phyloP scores from a whole-genome alignment of 2,888 invertebrate genomes.

The Dicyrtoma fusca region DNA sequence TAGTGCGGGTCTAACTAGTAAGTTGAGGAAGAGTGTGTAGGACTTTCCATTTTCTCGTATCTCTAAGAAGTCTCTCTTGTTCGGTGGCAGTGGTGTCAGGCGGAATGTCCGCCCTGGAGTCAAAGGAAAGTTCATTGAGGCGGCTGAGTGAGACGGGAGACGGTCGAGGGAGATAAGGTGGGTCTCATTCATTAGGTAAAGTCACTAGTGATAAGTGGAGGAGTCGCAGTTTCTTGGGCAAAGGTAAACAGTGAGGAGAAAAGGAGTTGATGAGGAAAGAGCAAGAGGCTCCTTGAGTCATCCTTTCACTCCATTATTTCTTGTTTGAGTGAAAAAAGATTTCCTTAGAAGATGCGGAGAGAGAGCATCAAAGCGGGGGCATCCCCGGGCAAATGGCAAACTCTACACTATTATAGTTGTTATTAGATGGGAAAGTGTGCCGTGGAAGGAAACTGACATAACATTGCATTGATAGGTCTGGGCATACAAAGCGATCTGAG shows the following conservation, averaged over 20 bases:
- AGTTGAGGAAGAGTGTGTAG: background rate
- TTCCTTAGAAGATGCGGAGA: background rate
- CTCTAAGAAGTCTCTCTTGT: background rate
- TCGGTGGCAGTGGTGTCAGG: background rate
- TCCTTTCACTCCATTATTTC: too few species aligned
- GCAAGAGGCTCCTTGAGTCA: background rate
- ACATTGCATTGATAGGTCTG: too few species aligned
- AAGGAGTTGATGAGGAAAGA: constrained; percentile 16
- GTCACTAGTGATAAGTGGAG: too few species aligned
- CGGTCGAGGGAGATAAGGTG: constrained; percentile 25
- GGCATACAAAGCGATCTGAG: background rate
- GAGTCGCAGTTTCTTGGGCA: background rate
- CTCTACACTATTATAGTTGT: background rate
- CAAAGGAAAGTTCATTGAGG: constrained; percentile 26
- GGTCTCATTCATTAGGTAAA: constrained; percentile 18
- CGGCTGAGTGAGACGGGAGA: background rate
- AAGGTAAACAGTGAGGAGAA: background rate
- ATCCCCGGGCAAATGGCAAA: constrained; percentile 10
- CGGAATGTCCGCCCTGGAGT: background rate
- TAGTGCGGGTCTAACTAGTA: background rate
- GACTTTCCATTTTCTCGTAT: background rate
- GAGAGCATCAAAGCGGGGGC: constrained; percentile 11
- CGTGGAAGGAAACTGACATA: too few species aligned
- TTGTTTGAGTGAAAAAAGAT: too few species aligned
- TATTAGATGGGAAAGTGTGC: too few species aligned